Conservation (phyloP, 2,113 vertebrate species). For the Oreotrochilus melanogaster region DNA sequence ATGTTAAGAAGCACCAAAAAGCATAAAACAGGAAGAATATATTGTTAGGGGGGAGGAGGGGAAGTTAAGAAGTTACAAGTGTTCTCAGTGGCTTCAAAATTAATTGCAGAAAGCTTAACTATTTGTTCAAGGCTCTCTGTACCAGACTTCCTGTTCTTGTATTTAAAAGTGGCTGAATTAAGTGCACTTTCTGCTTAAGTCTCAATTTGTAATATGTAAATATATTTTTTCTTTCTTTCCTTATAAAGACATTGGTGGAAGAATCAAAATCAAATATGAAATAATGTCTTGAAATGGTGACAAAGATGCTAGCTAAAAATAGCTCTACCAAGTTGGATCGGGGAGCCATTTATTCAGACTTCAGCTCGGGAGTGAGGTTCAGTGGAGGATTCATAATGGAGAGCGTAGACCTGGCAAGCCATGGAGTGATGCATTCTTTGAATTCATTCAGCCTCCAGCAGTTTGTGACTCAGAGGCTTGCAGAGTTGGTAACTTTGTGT, state of each 20-base stretch:
- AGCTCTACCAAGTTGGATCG: background rate
- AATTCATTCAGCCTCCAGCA: background rate
- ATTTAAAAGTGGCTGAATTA: background rate
- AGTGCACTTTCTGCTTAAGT: background rate
- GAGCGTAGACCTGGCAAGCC: background rate
- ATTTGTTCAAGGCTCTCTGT: constrained; percentile 7
- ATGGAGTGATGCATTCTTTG: background rate
- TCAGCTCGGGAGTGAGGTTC: rapidly evolving
- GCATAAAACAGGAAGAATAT: background rate
- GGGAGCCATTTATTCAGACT: background rate
- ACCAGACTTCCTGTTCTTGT: background rate
- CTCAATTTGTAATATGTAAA: background rate
- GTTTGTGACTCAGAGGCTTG: background rate
- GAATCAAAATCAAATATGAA: background rate
- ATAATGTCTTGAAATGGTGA: background rate
- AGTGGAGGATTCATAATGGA: background rate
- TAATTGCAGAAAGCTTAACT: constrained; percentile 8
- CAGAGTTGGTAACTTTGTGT: background rate
- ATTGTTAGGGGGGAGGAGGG: background rate
- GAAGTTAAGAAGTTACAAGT: background rate
- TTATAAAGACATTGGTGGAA: background rate
- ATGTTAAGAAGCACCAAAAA: background rate
- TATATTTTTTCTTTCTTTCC: rapidly evolving
- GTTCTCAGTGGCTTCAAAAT: background rate
- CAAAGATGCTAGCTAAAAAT: background rate